These are phyloP conservation scores for Trachelus troglodyta DNA, from an alignment of 2,888 invertebrate genomes.

Conservation along the genomic window DNA sequence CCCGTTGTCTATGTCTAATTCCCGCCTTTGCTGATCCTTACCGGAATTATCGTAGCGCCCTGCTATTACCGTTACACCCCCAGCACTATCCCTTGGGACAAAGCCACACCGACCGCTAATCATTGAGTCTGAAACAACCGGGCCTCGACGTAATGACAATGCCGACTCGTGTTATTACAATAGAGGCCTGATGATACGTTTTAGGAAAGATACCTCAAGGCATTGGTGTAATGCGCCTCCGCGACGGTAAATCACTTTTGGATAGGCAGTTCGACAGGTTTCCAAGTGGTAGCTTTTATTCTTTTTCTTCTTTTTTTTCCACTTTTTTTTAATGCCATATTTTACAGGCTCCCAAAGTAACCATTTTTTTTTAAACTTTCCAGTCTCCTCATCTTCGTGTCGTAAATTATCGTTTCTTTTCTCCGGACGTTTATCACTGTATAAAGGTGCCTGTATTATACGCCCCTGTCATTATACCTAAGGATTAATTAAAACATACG, in stretches of 20 bases:
- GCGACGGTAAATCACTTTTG: constrained; percentile 3
- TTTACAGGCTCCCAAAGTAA: not conserved
- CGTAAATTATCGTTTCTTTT: not conserved
- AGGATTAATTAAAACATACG: not conserved
- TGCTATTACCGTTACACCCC: constrained; percentile 48
- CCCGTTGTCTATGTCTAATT: constrained; percentile 23
- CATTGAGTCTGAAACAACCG: constrained; percentile 48
- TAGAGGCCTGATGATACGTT: constrained; percentile 43
- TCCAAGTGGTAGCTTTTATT: not conserved
- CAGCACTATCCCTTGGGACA: constrained; percentile 25
- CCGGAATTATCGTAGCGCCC: constrained; percentile 45
- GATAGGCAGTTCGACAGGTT: not conserved
- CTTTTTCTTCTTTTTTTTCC: not conserved
- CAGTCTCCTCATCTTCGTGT: not conserved
- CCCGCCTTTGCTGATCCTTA: constrained; percentile 26
- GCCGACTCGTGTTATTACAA: constrained; percentile 49
- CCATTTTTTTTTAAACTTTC: not conserved
- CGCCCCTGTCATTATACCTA: not conserved
- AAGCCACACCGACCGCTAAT: constrained; percentile 43
- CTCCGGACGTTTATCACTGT: not conserved
- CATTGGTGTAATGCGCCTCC: constrained; percentile 13
- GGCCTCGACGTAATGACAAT: constrained; percentile 51
- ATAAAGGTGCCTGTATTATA: not conserved
- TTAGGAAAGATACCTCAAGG: constrained; percentile 24
- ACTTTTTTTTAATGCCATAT: not conserved